Evolutionary conservation across 2,797 vertebrate species (phyloP), one percentile per base, ranked within the genome.

Genomic region (Nyctalus aviator): DNA sequence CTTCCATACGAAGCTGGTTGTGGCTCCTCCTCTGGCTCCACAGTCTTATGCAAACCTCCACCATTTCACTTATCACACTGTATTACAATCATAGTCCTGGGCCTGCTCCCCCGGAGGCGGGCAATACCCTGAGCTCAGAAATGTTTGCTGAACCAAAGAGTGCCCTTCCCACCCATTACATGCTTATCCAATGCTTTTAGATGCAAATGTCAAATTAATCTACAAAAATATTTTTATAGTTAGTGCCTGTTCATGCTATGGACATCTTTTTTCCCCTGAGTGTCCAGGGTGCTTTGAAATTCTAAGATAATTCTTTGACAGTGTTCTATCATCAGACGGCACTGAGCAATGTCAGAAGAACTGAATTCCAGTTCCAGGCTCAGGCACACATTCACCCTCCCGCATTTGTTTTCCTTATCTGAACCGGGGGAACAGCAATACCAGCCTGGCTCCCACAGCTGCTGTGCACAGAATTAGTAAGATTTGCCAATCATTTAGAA

Each of bases 391-490:
- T 79, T 94, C 78, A 71, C 73, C 48, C 93, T 91, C 71, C 66
- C 25, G 2, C 69, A 53, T 95, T 93, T 87, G 37, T 59, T 91
- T 88, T 72, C 69, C 84, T 96, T 94, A 90, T 95, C 96, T 93
- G 78, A 94, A 94, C 77, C 85, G 79, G 44, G 92, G 68, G 85
- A 90, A 96, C 57, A 35, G 55, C 84, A 79, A 84, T 50, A 46
- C 37, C 88, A 96, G 79, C 66, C 94, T 96, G 86, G 64, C 66
- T 97, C 88, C 82, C 57, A 76, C 41, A 94, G 85, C 84, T 88
- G 93, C 46, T 93, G 48, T 30, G 8, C 66, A 71, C 71, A 82
- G 77, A 91, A 93, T 14, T 88, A 95, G 95, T 79, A 59, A 88
- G 84, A 87, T 57, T 68, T 91, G 82, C 78, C 87, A 92, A n/a